A percentile compares a stretch with the other conserved stretches of the same genome.
phyloP scores from a whole-genome alignment of 2,113 vertebrate species.

The Malaclemys terrapin region DNA sequence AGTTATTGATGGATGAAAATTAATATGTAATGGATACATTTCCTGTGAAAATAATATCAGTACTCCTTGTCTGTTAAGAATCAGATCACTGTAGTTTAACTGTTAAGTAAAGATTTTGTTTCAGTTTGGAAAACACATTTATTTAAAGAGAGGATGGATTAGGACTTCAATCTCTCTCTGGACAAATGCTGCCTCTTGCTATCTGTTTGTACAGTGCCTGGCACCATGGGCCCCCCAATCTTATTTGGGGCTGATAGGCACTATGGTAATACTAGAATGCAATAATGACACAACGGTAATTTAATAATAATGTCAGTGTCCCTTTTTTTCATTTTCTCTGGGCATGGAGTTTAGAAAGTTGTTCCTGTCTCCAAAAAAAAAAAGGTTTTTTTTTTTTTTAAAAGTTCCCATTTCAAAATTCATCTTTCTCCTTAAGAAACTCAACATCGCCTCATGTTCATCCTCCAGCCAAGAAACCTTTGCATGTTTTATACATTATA shows the following conservation, averaged over 20 bases:
- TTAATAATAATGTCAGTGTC: not conserved
- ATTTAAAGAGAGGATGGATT: not conserved
- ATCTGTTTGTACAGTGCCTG: not conserved
- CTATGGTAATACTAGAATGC: not conserved
- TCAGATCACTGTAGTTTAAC: not conserved
- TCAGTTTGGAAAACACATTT: not conserved
- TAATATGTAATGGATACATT: not conserved
- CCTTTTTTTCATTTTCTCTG: not conserved
- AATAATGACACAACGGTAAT: not conserved
- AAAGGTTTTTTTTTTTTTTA: accelerated
- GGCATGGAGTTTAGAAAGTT: not conserved
- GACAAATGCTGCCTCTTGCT: accelerated
- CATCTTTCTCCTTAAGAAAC: not conserved
- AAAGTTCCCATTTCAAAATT: not conserved
- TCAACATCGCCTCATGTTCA: not conserved
- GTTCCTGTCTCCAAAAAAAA: not conserved
- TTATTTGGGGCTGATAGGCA: not conserved
- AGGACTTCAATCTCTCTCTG: not conserved
- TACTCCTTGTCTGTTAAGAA: not conserved
- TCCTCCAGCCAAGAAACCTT: not conserved
- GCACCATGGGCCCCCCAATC: not conserved
- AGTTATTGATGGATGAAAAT: not conserved
- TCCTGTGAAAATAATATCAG: not conserved
- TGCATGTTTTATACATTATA: not conserved
- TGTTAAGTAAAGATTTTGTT: not conserved